phyloP scores from a whole-genome alignment of 2,113 vertebrate species.

The Lates calcarifer region DNA sequence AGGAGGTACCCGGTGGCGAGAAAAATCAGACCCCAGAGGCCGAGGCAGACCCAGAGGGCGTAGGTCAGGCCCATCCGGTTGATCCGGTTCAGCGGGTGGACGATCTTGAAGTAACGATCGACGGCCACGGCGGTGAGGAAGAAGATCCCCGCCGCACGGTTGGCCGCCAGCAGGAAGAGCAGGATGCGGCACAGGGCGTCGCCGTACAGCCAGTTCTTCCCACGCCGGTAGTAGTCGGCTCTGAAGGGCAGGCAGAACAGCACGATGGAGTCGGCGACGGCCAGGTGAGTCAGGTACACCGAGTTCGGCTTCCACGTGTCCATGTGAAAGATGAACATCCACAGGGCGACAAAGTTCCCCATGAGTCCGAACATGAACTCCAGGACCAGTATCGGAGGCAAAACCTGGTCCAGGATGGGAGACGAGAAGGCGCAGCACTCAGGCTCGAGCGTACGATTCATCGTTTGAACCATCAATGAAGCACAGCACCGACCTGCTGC shows the following conservation, averaged over 20 bases:
- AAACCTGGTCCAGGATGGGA: slow-evolving; percentile 72
- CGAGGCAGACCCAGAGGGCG: slow-evolving; percentile 74
- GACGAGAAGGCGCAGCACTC: slow-evolving; percentile 82
- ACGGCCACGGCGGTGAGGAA: slow-evolving; percentile 86
- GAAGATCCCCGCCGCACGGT: slow-evolving; percentile 84
- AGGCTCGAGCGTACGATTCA: slow-evolving; percentile 51
- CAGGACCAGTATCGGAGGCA: slow-evolving; percentile 83
- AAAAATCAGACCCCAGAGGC: slow-evolving; percentile 81
- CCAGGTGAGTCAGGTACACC: slow-evolving; percentile 85
- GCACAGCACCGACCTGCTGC: neutral
- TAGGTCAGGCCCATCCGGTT: slow-evolving; percentile 80
- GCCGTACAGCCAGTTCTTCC: slow-evolving; percentile 84
- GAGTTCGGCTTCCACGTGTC: slow-evolving; percentile 85
- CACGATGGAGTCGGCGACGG: slow-evolving; percentile 83
- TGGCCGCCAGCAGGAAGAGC: slow-evolving; percentile 83
- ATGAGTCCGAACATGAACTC: slow-evolving; percentile 84
- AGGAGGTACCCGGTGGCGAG: slow-evolving; percentile 81
- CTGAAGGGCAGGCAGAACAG: slow-evolving; percentile 86
- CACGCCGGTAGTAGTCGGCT: slow-evolving; percentile 84
- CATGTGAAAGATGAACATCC: slow-evolving; percentile 84
- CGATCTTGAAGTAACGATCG: slow-evolving; percentile 85
- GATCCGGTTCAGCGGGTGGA: slow-evolving; percentile 78
- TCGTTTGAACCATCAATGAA: slow-evolving; percentile 1
- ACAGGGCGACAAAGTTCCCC: slow-evolving; percentile 82
- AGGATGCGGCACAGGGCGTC: slow-evolving; percentile 80